Evolutionary conservation across 2,113 vertebrate species (phyloP), one percentile per base, ranked within the genome.

Genomic region (Platichthys stellatus): DNA sequence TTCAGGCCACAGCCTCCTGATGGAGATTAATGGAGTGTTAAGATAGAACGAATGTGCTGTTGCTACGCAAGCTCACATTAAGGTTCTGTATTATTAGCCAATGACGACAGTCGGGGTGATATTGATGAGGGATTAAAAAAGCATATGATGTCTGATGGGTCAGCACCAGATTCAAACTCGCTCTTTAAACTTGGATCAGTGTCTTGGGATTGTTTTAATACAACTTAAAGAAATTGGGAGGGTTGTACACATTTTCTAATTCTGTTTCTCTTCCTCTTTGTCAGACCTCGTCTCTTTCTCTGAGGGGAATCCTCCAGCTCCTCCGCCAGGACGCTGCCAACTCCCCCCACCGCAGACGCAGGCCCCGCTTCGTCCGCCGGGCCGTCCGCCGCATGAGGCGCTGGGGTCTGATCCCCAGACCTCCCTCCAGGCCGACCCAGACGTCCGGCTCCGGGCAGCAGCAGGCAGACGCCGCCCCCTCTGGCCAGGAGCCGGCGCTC

Each of bases 271-370:
- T 63, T 18, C 10, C 21, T 70, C 15, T 24, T 13, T 6, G 2
- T 63, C 62, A 97, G 96, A 92, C 95, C 21, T 95, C 95, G 0
- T 90, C 97, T 38, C 93, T 97, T 11, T 96, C 96, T 70, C 92
- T 97, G 70, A 94, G 96, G 62, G 96, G 96, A 31, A 94, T 97
- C 26, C 93, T 97, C 1, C 96, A 97, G 84, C 94, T 97, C 21
- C 91, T 97, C 40, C 94, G 96, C 13, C 96, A 96, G 64, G 95
- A 96, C 38, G 93, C 94, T 0, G 90, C 88, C 66, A 90, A 78
- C 81, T 89, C 92, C 14, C 87, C 92, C 0, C 93, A 93, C 62
- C 94, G 95, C 47, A 85, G 93, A 7, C 96, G 95, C 35, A 86
- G 95, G 2, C 95, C 95, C 1, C 93, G 96, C 1, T 93, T 95